Evolutionary conservation across 1,140 invertebrate species (phyloP), one percentile per base, ranked within the genome.

Genomic region (Berghia stephanieae): DNA sequence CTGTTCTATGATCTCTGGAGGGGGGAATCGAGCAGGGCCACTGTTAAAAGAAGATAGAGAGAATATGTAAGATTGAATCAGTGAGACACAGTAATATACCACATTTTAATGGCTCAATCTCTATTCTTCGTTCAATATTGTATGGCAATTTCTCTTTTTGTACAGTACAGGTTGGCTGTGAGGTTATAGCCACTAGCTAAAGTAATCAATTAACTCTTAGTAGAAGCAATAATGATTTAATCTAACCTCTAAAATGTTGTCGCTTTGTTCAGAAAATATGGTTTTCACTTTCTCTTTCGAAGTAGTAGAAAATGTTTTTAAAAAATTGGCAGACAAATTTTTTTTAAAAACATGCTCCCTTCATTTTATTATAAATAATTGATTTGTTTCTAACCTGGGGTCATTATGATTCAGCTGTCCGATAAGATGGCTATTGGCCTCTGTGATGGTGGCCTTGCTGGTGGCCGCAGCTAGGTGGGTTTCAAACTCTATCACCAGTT

Each of bases 401-500:
- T 97, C 95, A 91, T 98, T 93, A 13, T 94, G 91, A 75, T 94
- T 95, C 1, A 96, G 88, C 89, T 93, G 96, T 0, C 95, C 92
- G 18, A 98, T 90, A 3, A 98, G 89, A 5, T 97, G 90, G 84
- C 96, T 97, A 77, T 94, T 96, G 82, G 94, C 92, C 88, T 98
- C 97, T 2, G 95, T 98, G 78, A 99, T 96, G 27, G 95, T 93
- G 24, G 94, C 92, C 84, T 92, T 94, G 21, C 95, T 96, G 79
- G 95, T 95, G 49, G 93, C 94, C 5, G 95, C 95, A 0, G 97
- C 97, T 40, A 99, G 90, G 90, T 98, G 95, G 0, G 93, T 93
- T 91, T 99, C 97, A 90, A 98, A 97, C 89, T 97, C 94, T 0
- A 99, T 86, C 80, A 99, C 96, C 80, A 93, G 92, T 81, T 95